Evolutionary conservation across 1,140 invertebrate genomes (phyloP), one percentile per base, ranked within the genome.

Genomic region (Drosophila watanabei): DNA sequence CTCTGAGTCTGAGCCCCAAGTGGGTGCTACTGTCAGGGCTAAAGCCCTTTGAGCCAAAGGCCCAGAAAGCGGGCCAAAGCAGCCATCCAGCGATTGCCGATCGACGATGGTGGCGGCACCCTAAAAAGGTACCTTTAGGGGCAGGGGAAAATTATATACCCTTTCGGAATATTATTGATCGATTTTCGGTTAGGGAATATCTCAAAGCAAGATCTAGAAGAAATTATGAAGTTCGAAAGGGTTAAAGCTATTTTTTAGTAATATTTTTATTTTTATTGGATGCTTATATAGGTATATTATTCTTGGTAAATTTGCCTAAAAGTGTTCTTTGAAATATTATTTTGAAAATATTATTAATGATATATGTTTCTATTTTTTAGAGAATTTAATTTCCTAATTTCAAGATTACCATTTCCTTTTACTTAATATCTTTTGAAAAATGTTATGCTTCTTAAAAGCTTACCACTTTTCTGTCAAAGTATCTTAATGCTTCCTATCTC

Each of bases 401-500:
- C 24, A 24, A 24, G 1, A 24, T 24, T 24, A 24, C 24, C 24
- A 24, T 24, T 24, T 24, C 24, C 24, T 3, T 24, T 16, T 4
- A 48, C 10, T 8, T 4, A 6, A 30, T 39, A 70, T 30, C 60
- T n/a, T 0, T 2, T 24, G 1, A 18, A 43, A 64, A 39, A 1
- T 9, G 13, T 11, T 48, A 33, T 30, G 41, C 51, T 35, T 30
- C 35, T 49, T 2, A 24, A 57, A 24, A 59, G 41, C 32, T 56
- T 60, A 43, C 61, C 75, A 69, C 69, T 39, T 78, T 70, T 79
- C 59, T 63, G 75, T 62, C 61, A 79, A 79, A 52, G 80, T 66
- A 84, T 81, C 79, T 72, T 18, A 78, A 62, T 52, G 56, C 66
- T 75, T 89, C 66, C 78, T 89, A 88, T 88, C 85, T 60, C 48